A percentile compares a stretch with the other conserved stretches of the same genome.
phyloP scores from a whole-genome alignment of 2,888 invertebrate species.

The Drosophila ustulata region DNA sequence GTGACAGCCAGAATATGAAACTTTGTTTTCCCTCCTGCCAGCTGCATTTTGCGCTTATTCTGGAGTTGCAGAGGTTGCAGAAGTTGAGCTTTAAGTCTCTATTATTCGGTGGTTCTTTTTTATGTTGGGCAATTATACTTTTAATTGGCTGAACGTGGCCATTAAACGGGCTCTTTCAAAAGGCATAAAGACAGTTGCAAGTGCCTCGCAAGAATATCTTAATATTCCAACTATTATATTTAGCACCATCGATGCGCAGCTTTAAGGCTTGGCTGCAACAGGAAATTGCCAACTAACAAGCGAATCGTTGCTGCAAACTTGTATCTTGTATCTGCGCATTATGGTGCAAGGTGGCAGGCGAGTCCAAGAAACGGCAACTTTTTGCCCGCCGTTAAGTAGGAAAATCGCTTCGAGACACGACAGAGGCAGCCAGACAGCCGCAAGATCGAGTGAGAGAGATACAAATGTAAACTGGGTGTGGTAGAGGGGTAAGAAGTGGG shows the following conservation, averaged over 20 bases:
- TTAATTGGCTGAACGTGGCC: constrained; percentile 71
- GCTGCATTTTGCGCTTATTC: constrained; percentile 4
- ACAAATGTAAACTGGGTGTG: constrained; percentile 7
- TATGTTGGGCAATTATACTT: constrained; percentile 61
- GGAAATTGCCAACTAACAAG: constrained; percentile 57
- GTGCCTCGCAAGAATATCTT: constrained; percentile 42
- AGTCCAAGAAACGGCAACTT: constrained; percentile 66
- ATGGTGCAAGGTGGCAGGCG: constrained; percentile 37
- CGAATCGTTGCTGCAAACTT: constrained; percentile 47
- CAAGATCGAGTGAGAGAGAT: background rate
- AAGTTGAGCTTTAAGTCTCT: constrained; percentile 43
- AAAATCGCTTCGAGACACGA: constrained; percentile 73
- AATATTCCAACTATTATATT: constrained; percentile 35
- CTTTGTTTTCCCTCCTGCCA: constrained; percentile 43
- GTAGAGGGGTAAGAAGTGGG: background rate
- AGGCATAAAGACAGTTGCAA: constrained; percentile 68
- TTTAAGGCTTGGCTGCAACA: constrained; percentile 49
- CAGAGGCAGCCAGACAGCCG: constrained; percentile 18
- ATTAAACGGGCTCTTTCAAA: constrained; percentile 50
- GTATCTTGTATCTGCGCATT: constrained; percentile 59
- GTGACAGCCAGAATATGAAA: constrained; percentile 34
- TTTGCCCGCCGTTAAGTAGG: constrained; percentile 68
- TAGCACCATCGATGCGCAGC: constrained; percentile 36
- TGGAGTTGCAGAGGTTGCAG: constrained; percentile 2
- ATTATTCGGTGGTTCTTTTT: constrained; percentile 42